A percentile compares a stretch with the other conserved stretches of the same genome.
Conservation (phyloP, 2,888 invertebrate genomes). For the Mechanitis mazaeus region DNA sequence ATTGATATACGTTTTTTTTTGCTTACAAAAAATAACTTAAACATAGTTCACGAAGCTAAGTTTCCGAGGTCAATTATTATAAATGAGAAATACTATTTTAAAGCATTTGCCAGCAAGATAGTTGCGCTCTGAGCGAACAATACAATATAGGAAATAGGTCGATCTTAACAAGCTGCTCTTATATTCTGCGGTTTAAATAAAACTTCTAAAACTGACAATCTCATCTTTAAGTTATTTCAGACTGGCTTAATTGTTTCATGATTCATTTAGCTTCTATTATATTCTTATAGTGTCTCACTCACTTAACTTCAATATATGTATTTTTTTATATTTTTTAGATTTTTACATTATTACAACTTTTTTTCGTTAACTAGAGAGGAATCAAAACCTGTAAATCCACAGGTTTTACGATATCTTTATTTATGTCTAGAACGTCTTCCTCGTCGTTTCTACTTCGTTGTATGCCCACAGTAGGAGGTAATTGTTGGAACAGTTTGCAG, state of each 20-base stretch:
- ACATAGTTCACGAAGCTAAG: no score
- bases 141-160: constrained; percentile 14
- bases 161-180: constrained; percentile 13
- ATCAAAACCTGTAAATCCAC: constrained; percentile 2
- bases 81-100: constrained; percentile 3
- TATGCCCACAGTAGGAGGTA: constrained; percentile 35
- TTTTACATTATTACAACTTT: no score
- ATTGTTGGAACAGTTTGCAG: constrained; percentile 36
- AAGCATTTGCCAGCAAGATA: constrained; percentile 7
- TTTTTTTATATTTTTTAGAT: no score
- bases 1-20: no score
- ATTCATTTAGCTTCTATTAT: no score
- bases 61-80: no score
- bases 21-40: no score
- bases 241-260: no score
- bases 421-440: constrained; percentile 17
- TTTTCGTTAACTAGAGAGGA: background rate
- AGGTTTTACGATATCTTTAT: constrained; percentile 1
- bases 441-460: constrained; percentile 20
- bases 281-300: no score
- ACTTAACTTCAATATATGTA: no score
- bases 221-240: no score
- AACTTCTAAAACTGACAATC: no score
- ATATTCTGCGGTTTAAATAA: background rate
- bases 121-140: constrained; percentile 6